phyloP scores from a whole-genome alignment of 2,888 invertebrate genomes.

The Lycaena phlaeas region DNA sequence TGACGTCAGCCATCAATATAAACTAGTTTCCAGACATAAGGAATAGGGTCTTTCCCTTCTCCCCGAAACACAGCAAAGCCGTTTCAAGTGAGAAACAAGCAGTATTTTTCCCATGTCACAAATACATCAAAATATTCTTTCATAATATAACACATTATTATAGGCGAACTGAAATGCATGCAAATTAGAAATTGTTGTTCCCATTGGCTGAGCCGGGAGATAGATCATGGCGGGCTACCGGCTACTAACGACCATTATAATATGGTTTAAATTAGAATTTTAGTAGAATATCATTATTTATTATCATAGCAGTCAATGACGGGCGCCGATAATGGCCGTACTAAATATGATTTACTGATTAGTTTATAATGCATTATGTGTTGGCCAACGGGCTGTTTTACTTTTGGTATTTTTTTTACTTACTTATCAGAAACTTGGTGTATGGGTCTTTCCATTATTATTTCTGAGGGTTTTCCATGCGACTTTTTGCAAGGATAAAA shows the following conservation, averaged over 20 bases:
- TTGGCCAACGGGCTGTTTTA: conserved; percentile 1
- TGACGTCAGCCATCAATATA: no score
- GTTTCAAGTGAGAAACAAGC: no score
- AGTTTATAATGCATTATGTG: conserved; percentile 34
- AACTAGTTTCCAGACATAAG: no score
- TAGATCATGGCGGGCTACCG: conserved; percentile 3
- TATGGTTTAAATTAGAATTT: conserved; percentile 37
- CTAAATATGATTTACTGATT: conserved; percentile 53
- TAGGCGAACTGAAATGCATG: conserved; percentile 1
- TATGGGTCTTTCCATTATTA: no score
- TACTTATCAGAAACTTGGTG: no score
- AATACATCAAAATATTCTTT: no score
- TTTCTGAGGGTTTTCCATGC: no score
- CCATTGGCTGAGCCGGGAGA: background rate
- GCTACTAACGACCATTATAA: conserved; percentile 18
- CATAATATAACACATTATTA: no score
- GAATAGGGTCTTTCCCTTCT: no score
- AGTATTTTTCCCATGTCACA: no score
- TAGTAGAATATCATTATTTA: conserved; percentile 36
- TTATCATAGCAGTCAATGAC: conserved; percentile 40
- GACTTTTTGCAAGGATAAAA: no score
- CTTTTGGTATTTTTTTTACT: conserved; percentile 6
- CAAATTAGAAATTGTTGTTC: conserved; percentile 5
- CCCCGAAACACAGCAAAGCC: no score
- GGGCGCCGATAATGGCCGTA: conserved; percentile 48